A percentile compares a stretch with the other conserved stretches of the same genome.
These are phyloP conservation scores for Metacarcinus magister DNA, from an alignment of 2,888 invertebrate genomes.

Conservation along the genomic window DNA sequence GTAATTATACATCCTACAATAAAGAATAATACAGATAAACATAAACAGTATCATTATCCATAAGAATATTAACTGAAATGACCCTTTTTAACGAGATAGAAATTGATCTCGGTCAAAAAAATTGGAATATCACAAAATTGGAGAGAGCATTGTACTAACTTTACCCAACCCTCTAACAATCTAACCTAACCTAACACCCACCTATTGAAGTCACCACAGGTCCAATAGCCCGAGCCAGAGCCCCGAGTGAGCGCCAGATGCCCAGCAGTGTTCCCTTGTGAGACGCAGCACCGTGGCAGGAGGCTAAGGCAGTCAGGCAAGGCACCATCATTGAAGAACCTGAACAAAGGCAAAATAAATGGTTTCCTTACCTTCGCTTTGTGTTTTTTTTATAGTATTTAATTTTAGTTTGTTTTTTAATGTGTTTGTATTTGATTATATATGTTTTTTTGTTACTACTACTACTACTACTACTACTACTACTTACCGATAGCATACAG, in stretches of 20 bases:
- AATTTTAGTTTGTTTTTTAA: too few species aligned
- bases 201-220: conserved; percentile 94
- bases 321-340: conserved; percentile 92
- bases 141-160: too few species aligned
- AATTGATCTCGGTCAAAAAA: too few species aligned
- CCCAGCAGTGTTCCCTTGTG: conserved; percentile 97
- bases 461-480: background rate
- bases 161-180: too few species aligned
- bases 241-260: conserved; percentile 96
- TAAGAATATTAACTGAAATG: too few species aligned
- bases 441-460: background rate
- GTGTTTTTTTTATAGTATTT: too few species aligned
- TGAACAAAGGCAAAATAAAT: background rate
- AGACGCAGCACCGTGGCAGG: conserved; percentile 90
- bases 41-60: too few species aligned
- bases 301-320: conserved; percentile 96
- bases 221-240: conserved; percentile 95
- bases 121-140: too few species aligned
- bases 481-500: conserved; percentile 93
- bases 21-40: too few species aligned
- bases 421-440: background rate
- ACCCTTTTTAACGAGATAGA: too few species aligned
- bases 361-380: background rate
- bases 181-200: conserved; percentile 84
- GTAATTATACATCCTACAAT: too few species aligned